Evolutionary conservation across 2,888 invertebrate species (phyloP).

Genomic region (Sarcophaga subvicina): DNA sequence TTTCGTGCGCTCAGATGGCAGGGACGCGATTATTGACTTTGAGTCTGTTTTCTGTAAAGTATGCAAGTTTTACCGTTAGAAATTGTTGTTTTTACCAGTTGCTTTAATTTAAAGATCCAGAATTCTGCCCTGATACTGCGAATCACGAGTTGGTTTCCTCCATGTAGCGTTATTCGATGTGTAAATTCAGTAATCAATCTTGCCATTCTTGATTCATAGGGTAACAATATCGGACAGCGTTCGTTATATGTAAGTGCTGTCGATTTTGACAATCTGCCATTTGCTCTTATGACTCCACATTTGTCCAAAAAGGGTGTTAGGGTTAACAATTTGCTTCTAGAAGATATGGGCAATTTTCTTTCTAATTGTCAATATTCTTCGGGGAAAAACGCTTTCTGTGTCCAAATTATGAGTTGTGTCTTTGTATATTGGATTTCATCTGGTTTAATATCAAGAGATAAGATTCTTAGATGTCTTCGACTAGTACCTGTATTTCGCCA

Average conservation of each 20-base stretch:
- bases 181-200: too few relatives aligned
- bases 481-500: not conserved
- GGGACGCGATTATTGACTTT: constrained; percentile 37
- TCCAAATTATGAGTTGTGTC: too few relatives aligned
- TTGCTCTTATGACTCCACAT: too few relatives aligned
- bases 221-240: too few relatives aligned
- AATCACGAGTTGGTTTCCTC: not conserved
- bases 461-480: not conserved
- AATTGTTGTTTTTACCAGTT: not conserved
- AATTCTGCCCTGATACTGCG: constrained; percentile 12
- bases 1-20: constrained; percentile 30
- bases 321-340: not conserved
- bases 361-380: not conserved
- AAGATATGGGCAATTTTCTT: constrained; percentile 11
- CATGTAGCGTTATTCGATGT: too few relatives aligned
- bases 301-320: too few relatives aligned
- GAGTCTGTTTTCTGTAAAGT: not conserved
- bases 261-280: too few relatives aligned
- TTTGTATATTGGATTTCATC: not conserved
- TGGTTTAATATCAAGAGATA: not conserved
- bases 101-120: constrained; percentile 9
- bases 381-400: too few relatives aligned
- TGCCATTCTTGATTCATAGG: too few relatives aligned
- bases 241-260: too few relatives aligned
- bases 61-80: constrained; percentile 3